Base-by-base conservation (phyloP, 2,888 invertebrate genomes). In the Bibio marci region DNA sequence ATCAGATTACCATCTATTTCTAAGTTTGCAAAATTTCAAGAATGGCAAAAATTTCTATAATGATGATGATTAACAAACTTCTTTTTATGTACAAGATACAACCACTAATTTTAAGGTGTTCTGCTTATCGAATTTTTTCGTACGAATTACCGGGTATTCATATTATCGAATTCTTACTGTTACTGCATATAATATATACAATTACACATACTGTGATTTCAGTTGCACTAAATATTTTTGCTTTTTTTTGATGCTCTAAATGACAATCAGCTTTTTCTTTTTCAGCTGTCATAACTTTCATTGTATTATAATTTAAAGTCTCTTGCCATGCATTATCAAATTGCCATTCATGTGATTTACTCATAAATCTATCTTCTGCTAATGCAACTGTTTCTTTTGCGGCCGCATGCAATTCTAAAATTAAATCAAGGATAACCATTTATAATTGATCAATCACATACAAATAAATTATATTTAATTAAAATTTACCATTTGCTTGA, bases 311-410 rank as follows among this genome's bases (percentile, higher is more conserved):
- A 65, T 92, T 94, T 44, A 94, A 72, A 74, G 90, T 88, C 63
- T 94, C 94, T 64, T 94, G 94, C 92, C 92, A 92, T 49, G 91
- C 90, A 64, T 81, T 83, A 64, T 92, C 91, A 59, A 94, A 90
- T 59, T 87, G 83, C 62, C 62, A 62, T 47, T 62, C 62, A 39
- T 62, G 62, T 3, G 62, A 62, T 46, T 62, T 62, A 30, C 59
- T 60, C 59, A 62, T 61, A 43, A 62, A 62, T 35, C 86, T 70
- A 57, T 83, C 78, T 58, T 92, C 92, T 0, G 94, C 92, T 35
- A 91, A 58, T 0, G 83, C 78, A 39, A 92, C 91, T 0, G 90
- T 91, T 65, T 92, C 90, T 59, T 90, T 90, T 0, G 92, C 92
- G 2, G 90, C 91, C 34, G 80, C 79, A 63, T 92, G 91, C 38